These are phyloP conservation scores for Protonibea diacanthus DNA, from an alignment of 2,797 vertebrate genomes.

Conservation along the genomic window DNA sequence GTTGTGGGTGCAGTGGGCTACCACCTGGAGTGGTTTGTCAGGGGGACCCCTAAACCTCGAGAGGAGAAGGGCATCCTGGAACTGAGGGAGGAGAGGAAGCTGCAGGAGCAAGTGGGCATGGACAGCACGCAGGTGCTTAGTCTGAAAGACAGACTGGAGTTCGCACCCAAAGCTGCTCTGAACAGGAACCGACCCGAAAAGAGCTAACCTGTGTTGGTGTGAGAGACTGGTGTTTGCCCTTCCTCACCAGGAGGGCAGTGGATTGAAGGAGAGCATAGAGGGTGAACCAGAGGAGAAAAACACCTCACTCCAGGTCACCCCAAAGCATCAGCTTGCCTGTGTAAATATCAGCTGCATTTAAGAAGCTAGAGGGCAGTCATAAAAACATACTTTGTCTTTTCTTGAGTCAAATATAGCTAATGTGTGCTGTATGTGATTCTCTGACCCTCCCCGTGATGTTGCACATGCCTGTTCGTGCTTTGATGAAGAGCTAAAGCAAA, in stretches of 20 bases:
- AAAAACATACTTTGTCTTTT: background rate
- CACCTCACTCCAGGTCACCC: slow-evolving; percentile 11
- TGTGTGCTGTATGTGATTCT: slow-evolving; percentile 17
- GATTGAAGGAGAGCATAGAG: background rate
- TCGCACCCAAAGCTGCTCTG: slow-evolving; percentile 93
- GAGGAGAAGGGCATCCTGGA: slow-evolving; percentile 92
- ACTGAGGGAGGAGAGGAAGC: slow-evolving; percentile 93
- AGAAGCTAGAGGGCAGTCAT: background rate
- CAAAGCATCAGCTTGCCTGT: background rate
- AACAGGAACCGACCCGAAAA: slow-evolving; percentile 94
- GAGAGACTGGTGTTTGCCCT: slow-evolving; percentile 30
- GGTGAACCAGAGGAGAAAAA: slow-evolving; percentile 14
- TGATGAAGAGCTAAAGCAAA: background rate
- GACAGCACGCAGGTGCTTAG: slow-evolving; percentile 95
- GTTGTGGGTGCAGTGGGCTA: slow-evolving; percentile 97
- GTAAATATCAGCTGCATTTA: slow-evolving; percentile 6
- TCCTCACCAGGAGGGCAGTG: background rate
- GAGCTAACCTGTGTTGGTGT: slow-evolving; percentile 78
- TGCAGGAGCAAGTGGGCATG: slow-evolving; percentile 90
- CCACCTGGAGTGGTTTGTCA: slow-evolving; percentile 94
- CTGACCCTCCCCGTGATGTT: slow-evolving; percentile 6
- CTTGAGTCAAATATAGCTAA: slow-evolving; percentile 1
- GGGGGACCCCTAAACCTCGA: slow-evolving; percentile 87
- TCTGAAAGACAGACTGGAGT: slow-evolving; percentile 96
- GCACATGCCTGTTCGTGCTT: background rate